Evolutionary conservation across 2,797 vertebrate genomes (phyloP).

Genomic region (Sebastes vulpes): DNA sequence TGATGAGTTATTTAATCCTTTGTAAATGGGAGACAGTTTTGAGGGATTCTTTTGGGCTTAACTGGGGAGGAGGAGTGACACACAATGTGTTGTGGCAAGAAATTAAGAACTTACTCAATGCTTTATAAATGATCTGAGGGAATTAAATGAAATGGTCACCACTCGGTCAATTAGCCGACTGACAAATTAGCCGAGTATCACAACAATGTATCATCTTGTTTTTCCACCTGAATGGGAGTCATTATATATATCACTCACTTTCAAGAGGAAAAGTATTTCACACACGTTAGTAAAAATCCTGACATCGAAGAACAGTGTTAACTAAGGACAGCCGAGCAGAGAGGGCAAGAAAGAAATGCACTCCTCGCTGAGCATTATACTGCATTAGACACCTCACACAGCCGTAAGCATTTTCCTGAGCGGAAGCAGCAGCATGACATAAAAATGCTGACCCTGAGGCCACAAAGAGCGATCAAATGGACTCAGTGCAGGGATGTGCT

Average conservation of each 20-base stretch:
- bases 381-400: constrained; percentile 24
- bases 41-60: neutral
- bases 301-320: neutral
- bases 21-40: constrained; percentile 8
- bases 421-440: constrained; percentile 27
- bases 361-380: constrained; percentile 9
- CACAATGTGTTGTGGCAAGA: neutral
- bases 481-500: constrained; percentile 23
- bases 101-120: neutral
- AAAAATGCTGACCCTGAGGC: constrained; percentile 62
- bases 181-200: neutral
- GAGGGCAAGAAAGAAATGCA: constrained; percentile 18
- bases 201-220: constrained; percentile 1
- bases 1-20: constrained; percentile 25
- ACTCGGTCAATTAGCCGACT: neutral
- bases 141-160: neutral
- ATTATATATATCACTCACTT: neutral
- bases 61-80: neutral
- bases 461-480: constrained; percentile 57
- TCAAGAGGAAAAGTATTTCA: neutral
- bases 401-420: constrained; percentile 32
- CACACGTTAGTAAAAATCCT: neutral
- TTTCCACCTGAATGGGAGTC: neutral
- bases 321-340: constrained; percentile 7
- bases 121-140: neutral